A percentile compares a stretch with the other conserved stretches of the same genome.
These are phyloP conservation scores for Gila orcuttii DNA, from an alignment of 2,113 vertebrate species.

Conservation along the genomic window DNA sequence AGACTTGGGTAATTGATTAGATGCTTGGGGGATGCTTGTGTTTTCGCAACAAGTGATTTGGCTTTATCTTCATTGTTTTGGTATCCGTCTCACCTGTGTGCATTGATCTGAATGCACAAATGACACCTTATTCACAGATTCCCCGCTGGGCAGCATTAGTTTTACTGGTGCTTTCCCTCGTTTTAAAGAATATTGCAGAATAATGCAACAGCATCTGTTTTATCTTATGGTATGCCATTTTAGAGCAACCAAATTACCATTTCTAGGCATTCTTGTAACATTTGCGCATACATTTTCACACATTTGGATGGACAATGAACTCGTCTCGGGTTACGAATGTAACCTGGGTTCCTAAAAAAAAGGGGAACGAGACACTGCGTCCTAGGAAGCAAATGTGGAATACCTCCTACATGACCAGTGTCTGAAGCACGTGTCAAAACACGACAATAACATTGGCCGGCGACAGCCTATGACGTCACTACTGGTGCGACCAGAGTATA, in stretches of 20 bases:
- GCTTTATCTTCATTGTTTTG: conserved; percentile 34
- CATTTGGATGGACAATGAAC: no score
- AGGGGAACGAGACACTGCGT: no score
- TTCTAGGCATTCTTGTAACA: background rate
- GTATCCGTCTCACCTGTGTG: conserved; percentile 32
- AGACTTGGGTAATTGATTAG: conserved; percentile 52
- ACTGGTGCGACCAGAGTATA: no score
- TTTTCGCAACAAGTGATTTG: conserved; percentile 47
- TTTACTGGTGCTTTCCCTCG: background rate
- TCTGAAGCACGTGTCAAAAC: no score
- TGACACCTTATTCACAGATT: conserved; percentile 23
- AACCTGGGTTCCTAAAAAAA: no score
- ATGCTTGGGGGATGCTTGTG: conserved; percentile 35
- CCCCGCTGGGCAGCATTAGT: background rate
- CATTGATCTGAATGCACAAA: conserved; percentile 44
- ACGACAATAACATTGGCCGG: no score
- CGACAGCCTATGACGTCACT: no score
- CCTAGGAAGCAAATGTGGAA: no score
- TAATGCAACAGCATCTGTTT: background rate
- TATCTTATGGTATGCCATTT: background rate
- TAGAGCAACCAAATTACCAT: no score
- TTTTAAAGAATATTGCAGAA: background rate
- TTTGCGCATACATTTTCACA: background rate
- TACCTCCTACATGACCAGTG: no score
- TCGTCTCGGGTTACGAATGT: no score